Evolutionary conservation across 2,113 vertebrate species (phyloP).

Genomic region (Tapirus terrestris): DNA sequence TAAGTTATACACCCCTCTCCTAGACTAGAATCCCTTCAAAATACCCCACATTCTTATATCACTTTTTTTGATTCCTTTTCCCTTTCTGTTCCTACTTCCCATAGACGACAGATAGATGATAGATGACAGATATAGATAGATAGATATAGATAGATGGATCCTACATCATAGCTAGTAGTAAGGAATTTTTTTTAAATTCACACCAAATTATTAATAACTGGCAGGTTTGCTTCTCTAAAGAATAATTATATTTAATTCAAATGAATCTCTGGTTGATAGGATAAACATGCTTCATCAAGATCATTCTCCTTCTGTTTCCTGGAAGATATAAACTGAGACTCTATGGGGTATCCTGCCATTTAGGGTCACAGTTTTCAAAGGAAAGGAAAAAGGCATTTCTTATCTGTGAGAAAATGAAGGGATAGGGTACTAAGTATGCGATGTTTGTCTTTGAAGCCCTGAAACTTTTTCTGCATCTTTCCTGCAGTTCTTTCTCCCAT

Average conservation of each 20-base stretch:
- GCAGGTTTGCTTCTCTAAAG: not conserved
- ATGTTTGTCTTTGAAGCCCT: not conserved
- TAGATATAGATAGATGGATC: not conserved
- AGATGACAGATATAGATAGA: not conserved
- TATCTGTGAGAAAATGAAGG: not conserved
- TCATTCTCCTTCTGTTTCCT: not conserved
- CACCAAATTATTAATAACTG: not conserved
- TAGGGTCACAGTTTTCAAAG: not conserved
- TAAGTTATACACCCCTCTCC: not conserved
- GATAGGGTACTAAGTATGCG: not conserved
- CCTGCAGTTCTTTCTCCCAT: not conserved
- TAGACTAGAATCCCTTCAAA: not conserved
- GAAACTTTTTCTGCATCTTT: not conserved
- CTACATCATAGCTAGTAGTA: not conserved
- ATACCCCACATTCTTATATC: not conserved
- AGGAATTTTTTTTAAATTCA: not conserved
- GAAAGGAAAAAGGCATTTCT: not conserved
- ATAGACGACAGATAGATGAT: not conserved
- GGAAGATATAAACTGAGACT: not conserved
- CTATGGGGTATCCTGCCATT: not conserved
- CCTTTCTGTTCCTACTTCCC: not conserved
- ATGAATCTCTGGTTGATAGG: not conserved
- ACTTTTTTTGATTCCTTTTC: not conserved
- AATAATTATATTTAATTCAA: slow-evolving; percentile 4
- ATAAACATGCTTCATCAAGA: not conserved